Evolutionary conservation across 2,888 invertebrate genomes (phyloP), one percentile per base, ranked within the genome.

Genomic region (Agrotis ipsilon): DNA sequence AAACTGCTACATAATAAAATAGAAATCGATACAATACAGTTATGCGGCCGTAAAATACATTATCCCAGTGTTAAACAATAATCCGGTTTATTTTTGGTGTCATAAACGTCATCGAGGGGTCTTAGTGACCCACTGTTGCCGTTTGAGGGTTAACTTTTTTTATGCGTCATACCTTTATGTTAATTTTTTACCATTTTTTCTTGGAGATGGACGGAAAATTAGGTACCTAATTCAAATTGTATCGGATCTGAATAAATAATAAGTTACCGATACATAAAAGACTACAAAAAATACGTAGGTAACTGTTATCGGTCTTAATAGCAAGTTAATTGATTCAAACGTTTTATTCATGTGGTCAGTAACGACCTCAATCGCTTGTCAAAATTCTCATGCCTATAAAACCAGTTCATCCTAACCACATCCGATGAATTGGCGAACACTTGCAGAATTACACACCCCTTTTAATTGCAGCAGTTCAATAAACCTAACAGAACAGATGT

Each of bases 41-140:
- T 88, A 89, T 73, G 76, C 72, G 84, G 82, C 85, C 89, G 83
- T 88, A 87, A 86, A 89, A 87, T 78, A 85, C 74, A 85, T 85
- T 84, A 80, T 86, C 81, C 78, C 81, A 68, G 63, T 72, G 70
- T 79, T 81, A 81, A 77, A 72, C 72, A 77, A 78, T 80, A 71
- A 81, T 78, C 83, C 84, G 79, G 85, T 83, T 80, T 79, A 75
- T 78, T 74, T 82, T 86, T 74, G 49, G 77, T 82, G 81, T 83
- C 84, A 73, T 81, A 79, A 76, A 71, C 46, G 57, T 69, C 66
- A 70, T 72, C 74, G 27, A 62, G 77, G 83, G 86, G 79, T 62
- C 75, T 75, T 72, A 45, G 45, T 83, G 76, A 72, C 75, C 80
- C 68, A 82, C 66, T 68, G 65, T 27, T 19, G 60, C 45, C 51